Evolutionary conservation across 1,140 invertebrate genomes (phyloP).

Genomic region (Idris sp.): DNA sequence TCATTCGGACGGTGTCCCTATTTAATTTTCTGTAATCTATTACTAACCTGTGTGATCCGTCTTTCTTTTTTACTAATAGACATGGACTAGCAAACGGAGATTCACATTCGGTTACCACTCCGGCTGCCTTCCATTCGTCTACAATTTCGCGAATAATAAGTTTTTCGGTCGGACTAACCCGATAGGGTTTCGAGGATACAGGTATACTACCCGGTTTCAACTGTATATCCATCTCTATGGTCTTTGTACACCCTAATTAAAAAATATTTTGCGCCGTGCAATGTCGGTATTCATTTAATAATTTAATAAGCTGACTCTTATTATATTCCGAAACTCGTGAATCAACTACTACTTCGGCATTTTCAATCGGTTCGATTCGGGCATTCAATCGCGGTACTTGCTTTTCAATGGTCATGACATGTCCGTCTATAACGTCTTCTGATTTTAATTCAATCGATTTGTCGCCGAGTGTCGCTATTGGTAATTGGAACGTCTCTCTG

Average conservation of each 20-base stretch:
- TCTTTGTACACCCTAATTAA: constrained; percentile 33
- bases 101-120: constrained; percentile 29
- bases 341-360: neutral
- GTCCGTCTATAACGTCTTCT: too few relatives aligned
- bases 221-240: constrained; percentile 32
- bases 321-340: neutral
- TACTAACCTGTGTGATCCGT: constrained; percentile 35
- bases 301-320: neutral
- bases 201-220: constrained; percentile 7
- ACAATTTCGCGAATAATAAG: constrained; percentile 19
- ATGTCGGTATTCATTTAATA: constrained; percentile 23
- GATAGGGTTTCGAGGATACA: constrained; percentile 34
- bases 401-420: too few relatives aligned
- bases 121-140: constrained; percentile 18
- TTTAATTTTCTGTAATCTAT: constrained; percentile 57
- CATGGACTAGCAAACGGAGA: constrained; percentile 27
- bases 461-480: too few relatives aligned
- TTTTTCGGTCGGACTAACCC: constrained; percentile 1
- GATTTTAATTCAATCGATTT: too few relatives aligned
- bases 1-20: constrained; percentile 24
- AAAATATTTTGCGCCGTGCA: constrained; percentile 18
- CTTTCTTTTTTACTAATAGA: constrained; percentile 32
- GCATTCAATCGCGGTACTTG: too few relatives aligned
- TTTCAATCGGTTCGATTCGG: too few relatives aligned
- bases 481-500: too few relatives aligned